Percentiles rank a stretch among this genome's conserved stretches.
phyloP scores from a whole-genome alignment of 2,113 vertebrate genomes.

The Guaruba guarouba region DNA sequence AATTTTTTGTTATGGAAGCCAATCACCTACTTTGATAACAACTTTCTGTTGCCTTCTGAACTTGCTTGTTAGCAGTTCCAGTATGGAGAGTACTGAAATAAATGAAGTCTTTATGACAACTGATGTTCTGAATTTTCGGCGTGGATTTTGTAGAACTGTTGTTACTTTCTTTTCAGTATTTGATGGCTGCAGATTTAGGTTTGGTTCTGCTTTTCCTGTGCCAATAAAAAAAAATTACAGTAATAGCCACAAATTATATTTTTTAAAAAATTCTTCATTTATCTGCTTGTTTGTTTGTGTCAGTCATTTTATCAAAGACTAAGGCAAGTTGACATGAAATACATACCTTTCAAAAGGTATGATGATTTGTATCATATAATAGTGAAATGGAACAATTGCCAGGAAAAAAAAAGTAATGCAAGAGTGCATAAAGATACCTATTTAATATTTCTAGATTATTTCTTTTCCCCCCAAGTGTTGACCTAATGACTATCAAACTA shows the following conservation, averaged over 20 bases:
- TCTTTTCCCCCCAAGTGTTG: background rate
- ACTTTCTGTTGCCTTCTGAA: background rate
- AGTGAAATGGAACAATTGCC: background rate
- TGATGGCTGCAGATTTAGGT: background rate
- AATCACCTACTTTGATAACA: background rate
- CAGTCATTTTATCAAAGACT: background rate
- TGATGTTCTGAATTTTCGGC: background rate
- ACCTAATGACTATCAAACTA: background rate
- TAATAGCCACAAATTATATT: background rate
- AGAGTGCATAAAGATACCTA: background rate
- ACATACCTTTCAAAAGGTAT: background rate
- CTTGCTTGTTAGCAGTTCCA: background rate
- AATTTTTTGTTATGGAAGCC: background rate
- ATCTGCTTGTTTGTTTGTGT: background rate
- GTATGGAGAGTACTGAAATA: background rate
- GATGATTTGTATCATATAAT: accelerated
- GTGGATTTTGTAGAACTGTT: background rate
- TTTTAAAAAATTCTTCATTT: background rate
- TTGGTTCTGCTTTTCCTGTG: background rate
- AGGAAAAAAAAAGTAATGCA: background rate
- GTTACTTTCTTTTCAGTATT: background rate
- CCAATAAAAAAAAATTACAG: background rate
- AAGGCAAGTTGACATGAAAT: background rate
- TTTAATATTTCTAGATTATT: background rate
- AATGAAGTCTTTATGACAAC: background rate